Conservation (phyloP, 2,888 invertebrate genomes). For the Chrysomela aeneicollis region DNA sequence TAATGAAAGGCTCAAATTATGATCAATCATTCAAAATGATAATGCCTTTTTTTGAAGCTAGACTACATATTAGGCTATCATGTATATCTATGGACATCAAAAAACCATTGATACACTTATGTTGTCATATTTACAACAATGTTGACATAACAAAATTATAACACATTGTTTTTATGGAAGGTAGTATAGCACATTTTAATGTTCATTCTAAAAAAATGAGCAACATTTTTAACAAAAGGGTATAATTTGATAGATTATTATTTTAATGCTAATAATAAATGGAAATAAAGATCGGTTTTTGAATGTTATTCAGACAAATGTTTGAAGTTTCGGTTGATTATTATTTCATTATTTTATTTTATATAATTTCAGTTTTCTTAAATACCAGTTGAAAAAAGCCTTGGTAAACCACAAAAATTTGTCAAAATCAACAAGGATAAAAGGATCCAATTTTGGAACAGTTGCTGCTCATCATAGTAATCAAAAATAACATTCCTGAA, state of each 20-base stretch:
- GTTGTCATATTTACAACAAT: conserved; percentile 59
- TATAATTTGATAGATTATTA: not conserved
- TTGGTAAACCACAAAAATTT: not conserved
- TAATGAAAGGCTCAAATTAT: conserved; percentile 33
- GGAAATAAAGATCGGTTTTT: conserved; percentile 19
- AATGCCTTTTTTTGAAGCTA: conserved; percentile 36
- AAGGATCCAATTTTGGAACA: not conserved
- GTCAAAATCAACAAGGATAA: not conserved
- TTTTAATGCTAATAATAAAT: not conserved
- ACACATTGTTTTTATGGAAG: conserved; percentile 33
- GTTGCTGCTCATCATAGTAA: conserved; percentile 1
- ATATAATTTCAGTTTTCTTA: too few relatives aligned
- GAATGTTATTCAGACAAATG: conserved; percentile 26
- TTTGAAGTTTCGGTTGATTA: not conserved
- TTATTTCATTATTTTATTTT: too few relatives aligned
- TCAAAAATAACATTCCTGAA: conserved; percentile 31
- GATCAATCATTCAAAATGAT: conserved; percentile 23
- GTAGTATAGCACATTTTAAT: conserved; percentile 30
- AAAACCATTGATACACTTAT: conserved; percentile 56
- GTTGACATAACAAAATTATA: conserved; percentile 35
- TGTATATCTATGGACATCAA: conserved; percentile 55
- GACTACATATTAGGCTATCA: conserved; percentile 47
- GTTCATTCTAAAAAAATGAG: conserved; percentile 9
- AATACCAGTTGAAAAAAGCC: not conserved
- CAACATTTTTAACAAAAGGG: conserved; percentile 16